Evolutionary conservation across 2,888 invertebrate species (phyloP).

Genomic region (Nemotelus nigrinus): DNA sequence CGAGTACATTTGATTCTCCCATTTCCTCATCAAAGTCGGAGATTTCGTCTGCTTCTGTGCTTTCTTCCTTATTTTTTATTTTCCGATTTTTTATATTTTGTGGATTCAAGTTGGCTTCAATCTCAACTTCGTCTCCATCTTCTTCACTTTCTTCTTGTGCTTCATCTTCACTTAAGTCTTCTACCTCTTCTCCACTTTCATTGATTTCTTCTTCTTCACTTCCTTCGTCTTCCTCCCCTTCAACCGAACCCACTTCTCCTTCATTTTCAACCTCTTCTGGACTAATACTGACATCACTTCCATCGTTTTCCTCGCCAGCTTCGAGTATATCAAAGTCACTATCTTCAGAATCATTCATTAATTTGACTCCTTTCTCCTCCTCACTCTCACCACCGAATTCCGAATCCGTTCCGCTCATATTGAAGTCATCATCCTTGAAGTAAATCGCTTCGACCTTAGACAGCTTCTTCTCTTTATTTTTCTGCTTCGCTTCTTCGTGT

Average conservation of each 20-base stretch:
- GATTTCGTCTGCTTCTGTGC: constrained; percentile 36
- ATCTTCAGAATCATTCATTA: constrained; percentile 50
- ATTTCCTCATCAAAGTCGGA: constrained; percentile 32
- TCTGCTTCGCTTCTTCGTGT: constrained; percentile 53
- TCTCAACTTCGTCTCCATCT: constrained; percentile 30
- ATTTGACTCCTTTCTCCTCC: constrained; percentile 39
- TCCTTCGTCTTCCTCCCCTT: constrained; percentile 21
- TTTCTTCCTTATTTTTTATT: too few species aligned
- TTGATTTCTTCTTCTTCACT: constrained; percentile 9
- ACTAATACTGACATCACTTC: constrained; percentile 24
- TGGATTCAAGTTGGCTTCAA: constrained; percentile 46
- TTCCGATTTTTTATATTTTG: too few species aligned
- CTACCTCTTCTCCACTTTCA: not conserved
- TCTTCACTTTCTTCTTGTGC: not conserved
- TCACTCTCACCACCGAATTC: constrained; percentile 49
- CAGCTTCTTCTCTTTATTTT: constrained; percentile 52
- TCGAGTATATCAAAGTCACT: constrained; percentile 52
- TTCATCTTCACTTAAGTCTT: too few species aligned
- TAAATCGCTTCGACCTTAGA: constrained; percentile 54
- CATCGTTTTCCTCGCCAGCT: constrained; percentile 3
- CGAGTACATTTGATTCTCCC: constrained; percentile 24
- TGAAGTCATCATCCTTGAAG: constrained; percentile 54
- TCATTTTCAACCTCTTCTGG: constrained; percentile 6
- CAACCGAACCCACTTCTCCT: not conserved
- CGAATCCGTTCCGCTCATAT: constrained; percentile 54